Evolutionary conservation across 2,113 vertebrate species (phyloP).

Genomic region (Vidua macroura): DNA sequence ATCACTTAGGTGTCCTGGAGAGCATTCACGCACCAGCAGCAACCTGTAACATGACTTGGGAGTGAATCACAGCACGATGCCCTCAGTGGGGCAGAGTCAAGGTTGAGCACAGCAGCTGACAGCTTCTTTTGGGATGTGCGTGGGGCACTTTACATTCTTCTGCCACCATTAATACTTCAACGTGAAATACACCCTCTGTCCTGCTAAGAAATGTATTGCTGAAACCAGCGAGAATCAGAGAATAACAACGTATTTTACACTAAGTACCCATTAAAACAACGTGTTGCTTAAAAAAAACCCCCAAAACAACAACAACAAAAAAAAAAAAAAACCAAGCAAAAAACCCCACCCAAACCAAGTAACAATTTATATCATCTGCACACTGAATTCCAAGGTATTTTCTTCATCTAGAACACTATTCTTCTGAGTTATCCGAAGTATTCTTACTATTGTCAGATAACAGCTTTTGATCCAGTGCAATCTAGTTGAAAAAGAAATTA

Average conservation of each 20-base stretch:
- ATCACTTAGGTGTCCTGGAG: background rate
- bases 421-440: slow-evolving; percentile 1
- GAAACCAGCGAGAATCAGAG: background rate
- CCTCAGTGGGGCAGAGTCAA: background rate
- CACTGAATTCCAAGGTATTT: background rate
- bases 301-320: background rate
- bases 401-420: background rate
- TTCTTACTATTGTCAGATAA: background rate
- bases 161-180: background rate
- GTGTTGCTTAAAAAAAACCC: background rate
- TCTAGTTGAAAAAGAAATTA: background rate
- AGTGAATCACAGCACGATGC: background rate
- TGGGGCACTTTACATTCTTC: background rate
- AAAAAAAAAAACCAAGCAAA: background rate
- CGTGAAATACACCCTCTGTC: background rate
- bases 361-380: background rate
- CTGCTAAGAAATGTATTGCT: background rate
- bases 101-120: background rate
- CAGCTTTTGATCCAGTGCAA: background rate
- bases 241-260: background rate
- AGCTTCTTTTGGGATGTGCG: rapidly evolving
- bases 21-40: background rate
- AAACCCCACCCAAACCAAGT: background rate
- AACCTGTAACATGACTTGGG: background rate
- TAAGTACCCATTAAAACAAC: slow-evolving; percentile 5